Evolutionary conservation across 2,888 invertebrate genomes (phyloP), one percentile per base, ranked within the genome.

Genomic region (Macrosoma leucophasiata): DNA sequence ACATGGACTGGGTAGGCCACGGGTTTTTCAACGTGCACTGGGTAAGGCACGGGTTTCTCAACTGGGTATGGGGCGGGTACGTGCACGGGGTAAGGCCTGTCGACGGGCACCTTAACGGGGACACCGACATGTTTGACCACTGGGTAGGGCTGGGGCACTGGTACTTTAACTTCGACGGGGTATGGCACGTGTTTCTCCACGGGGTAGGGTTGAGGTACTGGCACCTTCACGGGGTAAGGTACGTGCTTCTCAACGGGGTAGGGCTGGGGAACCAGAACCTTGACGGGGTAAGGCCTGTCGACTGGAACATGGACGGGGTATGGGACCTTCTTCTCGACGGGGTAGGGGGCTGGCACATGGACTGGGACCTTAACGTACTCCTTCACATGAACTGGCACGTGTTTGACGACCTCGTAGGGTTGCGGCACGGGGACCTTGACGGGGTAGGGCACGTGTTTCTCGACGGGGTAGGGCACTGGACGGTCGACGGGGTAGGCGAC

Each of bases 351-450:
- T 19, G 90, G 90, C 41, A 92, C 88, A 59, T 92, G 91, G 41
- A 91, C 90, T 47, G 92, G 91, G 37, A 93, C 92, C 68, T 92
- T 92, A 29, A 93, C 89, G 77, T 87, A 87, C 71, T 92, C 92
- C 82, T 91, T 91, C 46, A 92, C 91, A 55, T 91, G 90, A 59
- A 88, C 88, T 23, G 91, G 92, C 48, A 88, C 81, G 67, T 87
- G 86, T 73, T 88, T 88, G 69, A 87, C 77, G 46, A 94, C 91
- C 54, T 91, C 88, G 67, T 90, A 91, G 36, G 91, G 91, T 58
- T 90, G 89, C 8, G 90, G 89, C 39, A 90, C 88, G 21, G 87
- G 89, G 24, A 91, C 90, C 44, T 87, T 89, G 34, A 92, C 87
- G 41, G 88, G 89, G 62, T 89, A 89, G 1, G 88, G 89, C 24